These are phyloP conservation scores for Ptychadena robeensis DNA, from an alignment of 2,797 vertebrate species.

Conservation along the genomic window DNA sequence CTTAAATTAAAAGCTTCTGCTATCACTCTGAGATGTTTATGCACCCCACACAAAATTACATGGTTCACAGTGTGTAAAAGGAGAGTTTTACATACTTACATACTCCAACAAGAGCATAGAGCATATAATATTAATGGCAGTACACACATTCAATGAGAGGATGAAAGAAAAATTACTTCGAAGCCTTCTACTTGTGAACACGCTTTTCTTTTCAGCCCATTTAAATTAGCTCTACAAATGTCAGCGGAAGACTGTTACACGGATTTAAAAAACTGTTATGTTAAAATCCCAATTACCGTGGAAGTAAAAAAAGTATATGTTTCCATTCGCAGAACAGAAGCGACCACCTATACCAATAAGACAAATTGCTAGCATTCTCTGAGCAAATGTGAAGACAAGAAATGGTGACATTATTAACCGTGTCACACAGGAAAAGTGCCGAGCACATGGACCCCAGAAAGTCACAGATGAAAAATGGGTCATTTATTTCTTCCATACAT, in stretches of 20 bases:
- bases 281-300: slow-evolving; percentile 39
- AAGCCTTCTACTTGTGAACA: slow-evolving; percentile 40
- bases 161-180: slow-evolving; percentile 33
- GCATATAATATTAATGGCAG: slow-evolving; percentile 46
- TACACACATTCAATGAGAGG: slow-evolving; percentile 23
- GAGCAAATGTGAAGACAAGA: background rate
- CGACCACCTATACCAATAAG: background rate
- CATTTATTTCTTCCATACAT: background rate
- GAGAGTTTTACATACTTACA: slow-evolving; percentile 24
- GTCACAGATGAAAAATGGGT: background rate
- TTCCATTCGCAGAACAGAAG: background rate
- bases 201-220: slow-evolving; percentile 29
- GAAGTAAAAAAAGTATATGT: slow-evolving; percentile 16
- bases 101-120: slow-evolving; percentile 17
- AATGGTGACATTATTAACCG: slow-evolving; percentile 3
- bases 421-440: background rate
- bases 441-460: background rate
- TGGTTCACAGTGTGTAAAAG: slow-evolving; percentile 13
- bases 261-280: slow-evolving; percentile 33
- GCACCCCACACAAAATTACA: background rate
- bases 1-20: background rate
- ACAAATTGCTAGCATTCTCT: slow-evolving; percentile 19
- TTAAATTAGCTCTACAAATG: slow-evolving; percentile 49
- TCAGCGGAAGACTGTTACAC: slow-evolving; percentile 31
- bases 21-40: background rate